phyloP scores from a whole-genome alignment of 2,797 vertebrate genomes.

The Anas georgica region DNA sequence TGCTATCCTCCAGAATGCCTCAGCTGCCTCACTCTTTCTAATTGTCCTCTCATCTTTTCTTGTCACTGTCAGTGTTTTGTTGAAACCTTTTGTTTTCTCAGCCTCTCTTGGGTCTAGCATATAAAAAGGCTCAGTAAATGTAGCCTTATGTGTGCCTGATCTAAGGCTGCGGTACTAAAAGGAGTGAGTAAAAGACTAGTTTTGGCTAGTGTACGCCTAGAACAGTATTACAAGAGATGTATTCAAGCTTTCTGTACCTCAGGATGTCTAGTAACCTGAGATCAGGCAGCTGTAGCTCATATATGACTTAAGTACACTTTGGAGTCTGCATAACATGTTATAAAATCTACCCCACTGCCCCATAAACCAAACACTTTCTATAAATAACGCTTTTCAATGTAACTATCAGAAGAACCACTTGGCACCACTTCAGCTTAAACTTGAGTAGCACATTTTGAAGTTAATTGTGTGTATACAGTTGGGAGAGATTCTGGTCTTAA shows the following conservation, averaged over 20 bases:
- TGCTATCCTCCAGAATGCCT: no score
- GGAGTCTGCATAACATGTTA: not conserved
- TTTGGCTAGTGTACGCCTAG: not conserved
- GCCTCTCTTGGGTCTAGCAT: not conserved
- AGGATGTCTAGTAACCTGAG: not conserved
- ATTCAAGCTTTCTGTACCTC: not conserved
- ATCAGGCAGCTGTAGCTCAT: not conserved
- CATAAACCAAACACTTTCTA: not conserved
- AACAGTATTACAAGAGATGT: not conserved
- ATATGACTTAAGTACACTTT: not conserved
- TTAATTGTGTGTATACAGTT: rapidly evolving
- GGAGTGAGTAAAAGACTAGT: not conserved
- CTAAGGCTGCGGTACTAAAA: not conserved
- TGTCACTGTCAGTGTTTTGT: not conserved
- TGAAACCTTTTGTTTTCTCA: not conserved
- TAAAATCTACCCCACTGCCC: not conserved
- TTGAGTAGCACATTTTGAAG: not conserved
- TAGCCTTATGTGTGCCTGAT: not conserved
- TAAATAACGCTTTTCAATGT: rapidly evolving
- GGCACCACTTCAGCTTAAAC: not conserved
- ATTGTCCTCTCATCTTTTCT: not conserved
- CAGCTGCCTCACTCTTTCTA: not conserved
- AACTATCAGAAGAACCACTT: rapidly evolving
- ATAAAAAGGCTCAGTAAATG: not conserved
- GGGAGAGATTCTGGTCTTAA: not conserved